Evolutionary conservation across 2,888 invertebrate genomes (phyloP).

Genomic region (Antheraea yamamai): DNA sequence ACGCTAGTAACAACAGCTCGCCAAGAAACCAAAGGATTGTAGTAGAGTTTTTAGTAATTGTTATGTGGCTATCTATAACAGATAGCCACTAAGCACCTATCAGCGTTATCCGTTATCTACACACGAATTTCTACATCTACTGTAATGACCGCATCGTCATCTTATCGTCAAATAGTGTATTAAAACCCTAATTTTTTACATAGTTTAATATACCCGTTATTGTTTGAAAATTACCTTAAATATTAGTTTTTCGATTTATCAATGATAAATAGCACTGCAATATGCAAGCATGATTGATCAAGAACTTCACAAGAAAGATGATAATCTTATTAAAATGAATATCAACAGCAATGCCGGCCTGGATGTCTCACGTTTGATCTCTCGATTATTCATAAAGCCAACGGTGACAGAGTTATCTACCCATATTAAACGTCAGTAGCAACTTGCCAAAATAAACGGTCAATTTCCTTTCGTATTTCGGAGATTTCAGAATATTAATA

Average conservation of each 20-base stretch:
- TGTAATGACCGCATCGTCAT: not conserved
- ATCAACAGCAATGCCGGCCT: not conserved
- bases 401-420: not conserved
- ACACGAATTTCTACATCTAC: not conserved
- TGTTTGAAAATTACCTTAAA: not conserved
- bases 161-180: no score
- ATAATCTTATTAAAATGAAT: not conserved
- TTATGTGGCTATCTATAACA: not conserved
- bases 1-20: no score
- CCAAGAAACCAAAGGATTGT: not conserved
- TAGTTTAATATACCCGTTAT: not conserved
- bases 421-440: not conserved
- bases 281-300: not conserved
- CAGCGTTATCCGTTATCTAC: not conserved
- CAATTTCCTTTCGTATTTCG: not conserved
- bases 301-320: not conserved
- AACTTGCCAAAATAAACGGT: constrained; percentile 3
- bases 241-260: not conserved
- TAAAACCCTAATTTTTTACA: no score
- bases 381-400: not conserved
- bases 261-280: not conserved
- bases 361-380: not conserved
- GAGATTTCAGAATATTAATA: not conserved
- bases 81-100: not conserved
- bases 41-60: not conserved